Conservation (phyloP, 2,888 invertebrate species). For the Acronicta aceris region DNA sequence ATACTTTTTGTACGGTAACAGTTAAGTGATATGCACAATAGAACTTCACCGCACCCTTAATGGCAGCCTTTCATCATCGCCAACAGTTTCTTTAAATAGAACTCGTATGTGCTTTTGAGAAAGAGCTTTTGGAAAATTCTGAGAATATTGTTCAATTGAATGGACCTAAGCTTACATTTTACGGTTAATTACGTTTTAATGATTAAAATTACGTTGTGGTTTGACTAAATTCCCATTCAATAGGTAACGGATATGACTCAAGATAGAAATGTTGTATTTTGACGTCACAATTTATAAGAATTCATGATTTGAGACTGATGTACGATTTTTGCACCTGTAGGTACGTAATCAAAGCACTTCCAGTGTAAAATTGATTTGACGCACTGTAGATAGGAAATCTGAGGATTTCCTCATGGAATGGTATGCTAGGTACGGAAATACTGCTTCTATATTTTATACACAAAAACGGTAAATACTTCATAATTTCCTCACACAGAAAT, state of each 20-base stretch:
- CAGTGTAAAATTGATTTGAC: neutral
- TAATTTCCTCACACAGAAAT: neutral
- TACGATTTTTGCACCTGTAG: neutral
- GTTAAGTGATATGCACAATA: constrained; percentile 23
- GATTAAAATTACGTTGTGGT: constrained; percentile 25
- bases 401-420: neutral
- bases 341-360: neutral
- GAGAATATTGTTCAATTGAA: neutral
- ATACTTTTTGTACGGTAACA: constrained; percentile 10
- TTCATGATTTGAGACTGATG: neutral
- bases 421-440: neutral
- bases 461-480: neutral
- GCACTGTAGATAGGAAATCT: neutral
- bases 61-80: constrained; percentile 37
- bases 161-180: constrained; percentile 3
- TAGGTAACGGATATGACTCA: constrained; percentile 27
- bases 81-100: constrained; percentile 21
- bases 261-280: neutral
- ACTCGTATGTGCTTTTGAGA: constrained; percentile 6
- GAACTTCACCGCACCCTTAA: constrained; percentile 51
- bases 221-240: constrained; percentile 1
- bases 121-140: constrained; percentile 15
- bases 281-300: constrained; percentile 2
- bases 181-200: constrained; percentile 8
- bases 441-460: neutral